Base-by-base conservation (phyloP, 2,113 vertebrate species). In the Engraulis encrasicolus region DNA sequence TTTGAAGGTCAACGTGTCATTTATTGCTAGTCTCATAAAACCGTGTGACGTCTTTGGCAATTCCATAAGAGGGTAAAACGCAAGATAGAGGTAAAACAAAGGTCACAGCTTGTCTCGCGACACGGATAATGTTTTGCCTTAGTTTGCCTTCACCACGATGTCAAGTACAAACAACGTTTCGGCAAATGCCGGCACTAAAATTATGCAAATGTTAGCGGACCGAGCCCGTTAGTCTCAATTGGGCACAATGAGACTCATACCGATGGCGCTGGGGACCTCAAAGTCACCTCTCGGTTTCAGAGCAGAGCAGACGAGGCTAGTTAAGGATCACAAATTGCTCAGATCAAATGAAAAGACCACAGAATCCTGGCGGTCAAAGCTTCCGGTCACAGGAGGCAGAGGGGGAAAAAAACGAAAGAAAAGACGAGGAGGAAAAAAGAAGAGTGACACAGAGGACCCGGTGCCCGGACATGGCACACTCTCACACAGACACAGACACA, bases 221-320 rank as follows among this genome's bases (percentile, higher is more conserved):
- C 2, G 66, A 15, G 2, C 66, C n/a, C 27, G 11, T 74, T 74
- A n/a, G 27, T 2, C 12, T 74, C 27, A 36, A n/a, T 34, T 34
- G 66, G 31, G 66, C 66, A 34, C 17, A 34, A 14, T 15, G 66
- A 34, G 31, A 31, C 23, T 74, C 40, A 5, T 14, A 34, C 34
- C 34, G 31, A 34, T 74, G 23, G 27, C 1, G 23, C 12, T 34
- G 17, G 17, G n/a, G 31, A 74, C 66, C 66, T 74, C 66, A 34
- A 27, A 9, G 11, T 74, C 31, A 34, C 66, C 27, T 27, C 18
- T n/a, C n/a, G n/a, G n/a, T n/a, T n/a, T n/a, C 27, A 18, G 31
- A 74, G 31, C 31, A 74, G 66, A 74, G 66, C 66, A 74, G 66
- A 74, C 17, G 66, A 74, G 34, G 66, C 31, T 31, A 74, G 66